Conservation (phyloP, 1,140 invertebrate species). For the Anastrepha obliqua region DNA sequence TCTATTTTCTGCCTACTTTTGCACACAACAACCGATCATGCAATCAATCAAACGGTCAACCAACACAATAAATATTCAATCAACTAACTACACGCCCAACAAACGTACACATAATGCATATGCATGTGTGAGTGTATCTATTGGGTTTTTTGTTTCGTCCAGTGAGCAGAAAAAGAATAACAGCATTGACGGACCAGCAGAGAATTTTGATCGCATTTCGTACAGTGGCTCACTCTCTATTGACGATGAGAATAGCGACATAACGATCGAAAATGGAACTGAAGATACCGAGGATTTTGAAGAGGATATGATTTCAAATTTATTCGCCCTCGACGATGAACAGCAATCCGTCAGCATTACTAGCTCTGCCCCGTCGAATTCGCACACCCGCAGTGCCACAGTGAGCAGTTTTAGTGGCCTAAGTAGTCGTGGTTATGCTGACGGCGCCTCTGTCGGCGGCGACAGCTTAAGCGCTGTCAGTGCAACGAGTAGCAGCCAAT, state of each 20-base stretch:
- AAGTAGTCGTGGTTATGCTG: neutral
- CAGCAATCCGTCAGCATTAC: slow-evolving; percentile 57
- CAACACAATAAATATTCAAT: slow-evolving; percentile 22
- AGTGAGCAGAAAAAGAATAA: slow-evolving; percentile 67
- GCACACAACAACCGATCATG: neutral
- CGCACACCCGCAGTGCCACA: slow-evolving; percentile 13
- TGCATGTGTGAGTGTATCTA: too few species aligned
- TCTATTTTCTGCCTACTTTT: slow-evolving; percentile 31
- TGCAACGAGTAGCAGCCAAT: neutral
- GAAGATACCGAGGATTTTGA: slow-evolving; percentile 72
- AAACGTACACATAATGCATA: neutral
- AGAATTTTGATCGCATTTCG: slow-evolving; percentile 65
- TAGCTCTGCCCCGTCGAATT: neutral
- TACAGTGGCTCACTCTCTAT: slow-evolving; percentile 70
- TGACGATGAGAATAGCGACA: slow-evolving; percentile 72
- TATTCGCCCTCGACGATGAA: slow-evolving; percentile 64
- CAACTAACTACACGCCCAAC: neutral
- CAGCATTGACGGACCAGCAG: slow-evolving; percentile 65
- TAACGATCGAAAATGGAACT: slow-evolving; percentile 71
- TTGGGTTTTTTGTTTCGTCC: neutral
- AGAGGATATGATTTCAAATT: slow-evolving; percentile 64
- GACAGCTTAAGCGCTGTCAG: neutral
- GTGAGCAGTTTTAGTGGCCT: neutral
- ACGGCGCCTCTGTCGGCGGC: neutral
- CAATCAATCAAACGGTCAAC: neutral